Base-by-base conservation (phyloP, 2,797 vertebrate genomes). In the Limnodromus scolopaceus region DNA sequence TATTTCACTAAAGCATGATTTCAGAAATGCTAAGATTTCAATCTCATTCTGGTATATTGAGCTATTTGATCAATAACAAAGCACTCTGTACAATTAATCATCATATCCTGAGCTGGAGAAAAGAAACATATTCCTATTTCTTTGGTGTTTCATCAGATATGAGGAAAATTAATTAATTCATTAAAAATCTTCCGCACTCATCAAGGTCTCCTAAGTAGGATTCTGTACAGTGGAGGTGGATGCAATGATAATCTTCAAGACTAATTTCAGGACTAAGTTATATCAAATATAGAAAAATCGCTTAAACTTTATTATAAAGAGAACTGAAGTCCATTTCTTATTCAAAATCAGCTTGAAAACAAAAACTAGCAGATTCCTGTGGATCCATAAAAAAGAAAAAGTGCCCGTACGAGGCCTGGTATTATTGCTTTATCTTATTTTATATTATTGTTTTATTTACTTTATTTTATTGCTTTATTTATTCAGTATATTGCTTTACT, bases 181-280 rank as follows among this genome's bases (percentile, higher is more conserved):
- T 51, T 51, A 28, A 51, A 28, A 1, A 70, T 16, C 9, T 65
- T 49, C 41, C 14, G 14, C 0, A 0, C 11, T 53, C 14, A 34
- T 19, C 34, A 66, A 38, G 12, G 12, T 65, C 23, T 65, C 25
- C 27, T 45, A 49, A n/a, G 41, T 10, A 79, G 38, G n/a, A 41
- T 45, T 75, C 28, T 82, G 11, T 39, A 4, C 16, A 17, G 45
- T 16, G 12, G 23, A 87, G 23, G 8, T 49, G 20, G 16, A 25
- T 49, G 15, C 11, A 34, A 13, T 23, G 32, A 6, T 88, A 61
- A 9, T 30, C n/a, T 46, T 84, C 20, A 49, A 79, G 11, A 32
- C 2, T 60, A 18, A 68, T 74, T 78, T 78, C 23, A 60, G 13
- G 41, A 88, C 16, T 58, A 54, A 74, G 6, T 28, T 63, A 34